Base-by-base conservation (phyloP, 2,113 vertebrate genomes). In the Sturnus vulgaris region DNA sequence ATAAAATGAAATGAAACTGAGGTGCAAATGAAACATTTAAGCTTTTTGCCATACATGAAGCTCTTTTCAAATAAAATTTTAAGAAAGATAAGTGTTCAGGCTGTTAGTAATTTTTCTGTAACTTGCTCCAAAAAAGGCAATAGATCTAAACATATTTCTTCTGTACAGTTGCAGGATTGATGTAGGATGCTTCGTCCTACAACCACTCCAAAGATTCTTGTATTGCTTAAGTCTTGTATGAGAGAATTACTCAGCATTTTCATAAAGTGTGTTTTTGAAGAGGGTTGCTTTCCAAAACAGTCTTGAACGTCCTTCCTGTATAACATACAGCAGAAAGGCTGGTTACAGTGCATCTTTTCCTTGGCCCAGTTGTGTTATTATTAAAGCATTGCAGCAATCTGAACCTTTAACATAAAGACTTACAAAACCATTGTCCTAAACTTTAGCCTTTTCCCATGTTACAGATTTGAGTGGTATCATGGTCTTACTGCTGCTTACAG, bases 321-420 rank as follows among this genome's bases (percentile, higher is more conserved):
- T 86, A 87, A 76, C 46, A 53, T 30, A 59, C 6, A 88, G 55
- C 75, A 70, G 55, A 79, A 89, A 25, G 37, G 18, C 55, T 90
- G 39, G 19, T 86, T 94, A n/a, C 79, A 90, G 9, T 22, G 53
- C 35, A 70, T 81, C 78, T 87, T 73, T 91, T 92, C 66, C 70
- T 42, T 90, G 68, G 66, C 75, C 78, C 75, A 92, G 19, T 75
- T 88, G 47, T 86, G 82, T 86, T 75, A 78, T 73, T 27, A 11
- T 40, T 85, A 47, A 90, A 91, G 52, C 55, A 66, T 95, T 96
- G 40, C 79, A 80, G 68, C 82, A 90, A 12, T 94, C 64, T 64
- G 82, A 86, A 95, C 94, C 85, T 94, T 96, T 91, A 77, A 82
- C 95, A 95, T 72, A 92, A 81, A 94, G 90, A 81, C 59, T 91